Base-by-base conservation (phyloP, 2,888 invertebrate genomes). In the Hydrotaea cyrtoneurina region DNA sequence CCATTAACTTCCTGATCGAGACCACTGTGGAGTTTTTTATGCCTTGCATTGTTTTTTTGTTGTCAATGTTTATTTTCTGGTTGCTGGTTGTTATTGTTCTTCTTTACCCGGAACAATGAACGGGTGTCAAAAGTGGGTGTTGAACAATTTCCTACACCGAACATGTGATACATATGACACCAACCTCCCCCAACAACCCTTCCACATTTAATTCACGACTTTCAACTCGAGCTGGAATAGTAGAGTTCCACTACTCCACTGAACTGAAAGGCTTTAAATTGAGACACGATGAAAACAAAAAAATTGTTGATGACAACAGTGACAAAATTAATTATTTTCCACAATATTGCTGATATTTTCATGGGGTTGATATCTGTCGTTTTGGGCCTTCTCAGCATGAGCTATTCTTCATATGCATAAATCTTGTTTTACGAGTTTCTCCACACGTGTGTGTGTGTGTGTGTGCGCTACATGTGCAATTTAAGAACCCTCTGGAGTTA, bases 291-390 rank as follows among this genome's bases (percentile, higher is more conserved):
- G 11, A 59, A 26, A 59, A 59, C 26, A 23, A 8, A 8, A n/a
- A 62, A 59, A 74, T 59, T 74, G 74, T 17, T 74, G 39, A 17
- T 74, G 74, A 74, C 74, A 74, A 72, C 72, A 80, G 69, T 82
- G 82, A 80, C 79, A 80, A 85, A 82, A 82, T 85, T 82, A 85
- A 85, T 85, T 85, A 85, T 64, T 76, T 85, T 85, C 77, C 82
- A 85, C 79, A 85, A 79, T 81, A 76, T 62, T 81, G 69, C 46
- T 69, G 69, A 46, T 69, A 17, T 64, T 36, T 26, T 31, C 3
- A 31, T 31, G 23, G 69, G 39, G 46, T 46, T 11, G 21, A 26
- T 43, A 21, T n/a, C 15, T 0, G 43, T n/a, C 8, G 7, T 31
- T n/a, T n/a, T 43, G 21, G 13, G 4, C 15, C 19, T 39, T n/a